Evolutionary conservation across 2,113 vertebrate species (phyloP), one percentile per base, ranked within the genome.

Genomic region (Neotragus moschatus): DNA sequence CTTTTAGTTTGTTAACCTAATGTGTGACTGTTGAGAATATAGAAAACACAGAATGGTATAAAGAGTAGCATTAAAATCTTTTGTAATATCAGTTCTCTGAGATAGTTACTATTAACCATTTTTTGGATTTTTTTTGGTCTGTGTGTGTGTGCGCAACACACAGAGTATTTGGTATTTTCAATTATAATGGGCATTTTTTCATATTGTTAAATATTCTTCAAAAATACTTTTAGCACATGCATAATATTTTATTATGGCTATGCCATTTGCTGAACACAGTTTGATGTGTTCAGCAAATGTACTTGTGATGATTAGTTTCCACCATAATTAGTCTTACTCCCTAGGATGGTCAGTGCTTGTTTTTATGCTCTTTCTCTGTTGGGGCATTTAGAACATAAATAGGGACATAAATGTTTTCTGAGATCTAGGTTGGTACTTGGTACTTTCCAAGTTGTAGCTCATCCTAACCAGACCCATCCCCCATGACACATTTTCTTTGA

Each of bases 321-420:
- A 36, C 23, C 16, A 36, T 88, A 53, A 33, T 86, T 66, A 82
- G 26, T 89, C 3, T 33, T 84, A 10, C 16, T 70, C 51, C 36
- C 11, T 55, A 60, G 17, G 23, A n/a, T 11, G 73, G 5, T 49
- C 60, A 58, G 19, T 97, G 39, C 58, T 91, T 95, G 39, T 89
- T 85, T 91, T 81, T 21, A 47, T 66, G 55, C 11, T 30, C 30
- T 28, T 95, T 91, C 49, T 93, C 45, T 55, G 13, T 84, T 73
- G 84, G 85, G 47, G 70, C 39, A 47, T 95, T 94, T 95, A 86
- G 19, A 96, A 81, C 15, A 82, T 58, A 81, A 84, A 25, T 88
- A 55, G 45, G 61, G 28, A 49, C 28, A 14, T 77, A 90, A 58
- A 10, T 95, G 58, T 97, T 95, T 95, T 96, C 63, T 94, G 88